Evolutionary conservation across 2,113 vertebrate species (phyloP).

Genomic region (Oriolus oriolus): DNA sequence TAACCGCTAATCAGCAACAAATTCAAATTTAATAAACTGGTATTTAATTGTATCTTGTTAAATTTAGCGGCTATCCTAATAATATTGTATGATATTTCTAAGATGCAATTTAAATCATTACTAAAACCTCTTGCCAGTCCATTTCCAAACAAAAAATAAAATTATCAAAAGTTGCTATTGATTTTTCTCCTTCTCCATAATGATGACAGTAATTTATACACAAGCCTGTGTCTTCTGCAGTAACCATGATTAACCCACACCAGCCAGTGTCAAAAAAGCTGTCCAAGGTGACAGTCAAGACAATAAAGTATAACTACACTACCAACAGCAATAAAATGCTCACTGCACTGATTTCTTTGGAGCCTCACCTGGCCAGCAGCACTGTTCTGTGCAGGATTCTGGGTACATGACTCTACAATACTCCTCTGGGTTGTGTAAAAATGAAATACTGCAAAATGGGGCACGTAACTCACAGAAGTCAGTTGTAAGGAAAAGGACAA

Average conservation of each 20-base stretch:
- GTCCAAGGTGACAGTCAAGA: background rate
- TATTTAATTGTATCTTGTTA: constrained; percentile 62
- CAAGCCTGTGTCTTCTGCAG: background rate
- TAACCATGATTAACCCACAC: background rate
- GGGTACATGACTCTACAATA: background rate
- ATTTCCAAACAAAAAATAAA: background rate
- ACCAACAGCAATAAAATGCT: background rate
- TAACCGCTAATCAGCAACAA: background rate
- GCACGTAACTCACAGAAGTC: background rate
- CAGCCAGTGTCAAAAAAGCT: constrained; percentile 15
- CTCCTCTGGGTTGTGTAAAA: background rate
- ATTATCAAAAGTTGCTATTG: background rate
- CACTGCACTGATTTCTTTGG: background rate
- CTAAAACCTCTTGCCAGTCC: background rate
- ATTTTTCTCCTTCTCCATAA: background rate
- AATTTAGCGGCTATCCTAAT: constrained; percentile 49
- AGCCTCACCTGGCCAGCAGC: background rate
- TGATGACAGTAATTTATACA: background rate
- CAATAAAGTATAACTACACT: constrained; percentile 14
- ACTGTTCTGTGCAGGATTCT: background rate
- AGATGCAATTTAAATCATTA: constrained; percentile 21
- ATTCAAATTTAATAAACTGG: constrained; percentile 31
- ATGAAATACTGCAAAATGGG: background rate
- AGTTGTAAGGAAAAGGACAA: background rate
- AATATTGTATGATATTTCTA: constrained; percentile 37